Conservation (phyloP, 2,113 vertebrate species). For the Panthera leo region DNA sequence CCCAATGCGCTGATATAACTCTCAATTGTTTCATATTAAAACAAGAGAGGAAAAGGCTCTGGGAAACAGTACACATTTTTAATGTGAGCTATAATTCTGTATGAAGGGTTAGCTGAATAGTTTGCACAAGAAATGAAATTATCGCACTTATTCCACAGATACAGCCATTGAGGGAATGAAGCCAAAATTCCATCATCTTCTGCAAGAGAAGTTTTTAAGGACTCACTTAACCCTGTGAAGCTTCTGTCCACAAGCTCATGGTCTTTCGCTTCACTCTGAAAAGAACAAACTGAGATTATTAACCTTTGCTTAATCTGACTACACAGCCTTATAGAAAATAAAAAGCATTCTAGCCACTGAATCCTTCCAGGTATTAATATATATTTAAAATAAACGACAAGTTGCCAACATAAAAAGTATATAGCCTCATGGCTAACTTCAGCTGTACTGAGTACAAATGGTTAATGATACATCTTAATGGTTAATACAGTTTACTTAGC, state of each 20-base stretch:
- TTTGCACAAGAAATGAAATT: constrained; percentile 84
- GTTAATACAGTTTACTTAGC: background rate
- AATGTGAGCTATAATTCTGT: constrained; percentile 85
- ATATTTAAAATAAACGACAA: constrained; percentile 32
- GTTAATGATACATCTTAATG: background rate
- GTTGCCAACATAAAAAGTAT: background rate
- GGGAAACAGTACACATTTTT: constrained; percentile 82
- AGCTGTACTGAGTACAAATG: background rate
- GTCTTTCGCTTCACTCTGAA: background rate
- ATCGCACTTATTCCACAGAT: constrained; percentile 78
- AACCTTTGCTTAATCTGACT: constrained; percentile 3
- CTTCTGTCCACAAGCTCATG: background rate
- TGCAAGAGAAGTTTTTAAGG: constrained; percentile 63
- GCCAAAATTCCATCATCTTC: constrained; percentile 56
- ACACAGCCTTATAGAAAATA: background rate
- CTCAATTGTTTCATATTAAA: constrained; percentile 85
- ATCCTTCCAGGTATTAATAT: background rate
- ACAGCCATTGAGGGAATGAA: constrained; percentile 59
- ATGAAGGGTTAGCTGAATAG: constrained; percentile 82
- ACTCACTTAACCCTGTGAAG: constrained; percentile 54
- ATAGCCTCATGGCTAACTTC: background rate
- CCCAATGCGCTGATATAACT: constrained; percentile 82
- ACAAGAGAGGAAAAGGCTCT: constrained; percentile 75
- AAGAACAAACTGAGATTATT: background rate
- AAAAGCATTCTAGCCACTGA: background rate